Evolutionary conservation across 1,140 invertebrate species (phyloP).

Genomic region (Eupeodes corollae): DNA sequence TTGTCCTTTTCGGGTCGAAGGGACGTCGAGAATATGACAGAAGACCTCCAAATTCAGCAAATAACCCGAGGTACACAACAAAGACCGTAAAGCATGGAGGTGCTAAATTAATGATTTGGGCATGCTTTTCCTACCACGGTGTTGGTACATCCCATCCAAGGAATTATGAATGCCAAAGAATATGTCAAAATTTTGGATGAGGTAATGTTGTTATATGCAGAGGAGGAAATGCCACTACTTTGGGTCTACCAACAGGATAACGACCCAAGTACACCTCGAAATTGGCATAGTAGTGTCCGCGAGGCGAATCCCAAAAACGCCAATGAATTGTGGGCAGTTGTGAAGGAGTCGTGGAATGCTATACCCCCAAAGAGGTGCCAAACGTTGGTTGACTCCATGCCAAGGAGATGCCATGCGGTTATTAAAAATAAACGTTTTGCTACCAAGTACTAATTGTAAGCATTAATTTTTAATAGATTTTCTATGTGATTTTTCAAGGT

Average conservation of each 20-base stretch:
- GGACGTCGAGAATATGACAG: conserved; percentile 8
- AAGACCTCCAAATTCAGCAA: conserved; percentile 6
- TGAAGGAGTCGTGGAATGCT: conserved; percentile 7
- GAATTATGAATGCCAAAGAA: conserved; percentile 9
- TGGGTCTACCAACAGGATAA: conserved; percentile 22
- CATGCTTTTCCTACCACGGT: conserved; percentile 13
- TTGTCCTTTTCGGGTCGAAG: conserved; percentile 5
- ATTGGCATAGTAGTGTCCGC: conserved; percentile 12
- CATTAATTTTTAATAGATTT: too few species aligned
- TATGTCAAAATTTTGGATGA: conserved; percentile 15
- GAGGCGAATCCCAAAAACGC: conserved; percentile 9
- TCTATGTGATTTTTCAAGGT: too few species aligned
- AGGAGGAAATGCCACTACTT: conserved; percentile 14
- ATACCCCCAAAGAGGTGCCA: conserved; percentile 11
- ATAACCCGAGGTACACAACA: conserved; percentile 10
- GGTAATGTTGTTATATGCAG: conserved; percentile 14
- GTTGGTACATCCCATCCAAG: conserved; percentile 10
- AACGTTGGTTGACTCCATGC: conserved; percentile 15
- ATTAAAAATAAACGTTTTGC: conserved; percentile 18
- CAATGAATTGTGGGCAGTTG: conserved; percentile 4
- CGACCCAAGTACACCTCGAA: conserved; percentile 24
- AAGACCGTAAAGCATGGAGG: conserved; percentile 20
- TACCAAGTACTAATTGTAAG: conserved; percentile 26
- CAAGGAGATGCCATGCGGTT: conserved; percentile 10
- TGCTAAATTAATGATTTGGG: conserved; percentile 22